Conservation (phyloP, 2,113 vertebrate species). For the Lontra canadensis region DNA sequence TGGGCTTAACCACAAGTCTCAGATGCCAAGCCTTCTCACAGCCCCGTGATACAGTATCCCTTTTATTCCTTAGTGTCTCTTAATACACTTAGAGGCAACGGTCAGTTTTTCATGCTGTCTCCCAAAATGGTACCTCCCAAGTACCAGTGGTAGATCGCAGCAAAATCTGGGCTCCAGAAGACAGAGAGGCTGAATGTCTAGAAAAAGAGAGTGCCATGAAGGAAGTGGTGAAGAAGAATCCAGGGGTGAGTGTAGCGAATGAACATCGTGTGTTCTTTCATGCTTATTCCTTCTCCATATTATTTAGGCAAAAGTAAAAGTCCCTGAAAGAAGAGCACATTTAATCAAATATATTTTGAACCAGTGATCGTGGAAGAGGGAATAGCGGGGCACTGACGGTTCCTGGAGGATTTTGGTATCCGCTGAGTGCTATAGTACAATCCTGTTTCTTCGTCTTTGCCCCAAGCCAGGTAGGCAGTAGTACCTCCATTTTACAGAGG, state of each 20-base stretch:
- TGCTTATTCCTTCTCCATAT: not conserved
- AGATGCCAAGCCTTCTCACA: not conserved
- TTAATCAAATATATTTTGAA: not conserved
- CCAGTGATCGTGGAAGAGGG: not conserved
- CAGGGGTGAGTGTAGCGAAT: not conserved
- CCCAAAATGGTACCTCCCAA: not conserved
- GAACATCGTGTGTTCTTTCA: not conserved
- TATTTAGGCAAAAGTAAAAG: not conserved
- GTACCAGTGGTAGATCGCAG: not conserved
- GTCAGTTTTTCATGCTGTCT: not conserved
- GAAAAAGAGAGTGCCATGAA: not conserved
- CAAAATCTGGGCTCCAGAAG: not conserved
- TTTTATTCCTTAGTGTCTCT: not conserved
- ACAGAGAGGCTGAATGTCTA: not conserved
- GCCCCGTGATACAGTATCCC: accelerated
- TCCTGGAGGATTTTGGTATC: not conserved
- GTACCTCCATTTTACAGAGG: not conserved
- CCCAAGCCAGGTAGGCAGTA: not conserved
- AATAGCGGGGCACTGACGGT: not conserved
- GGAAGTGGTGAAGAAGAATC: not conserved
- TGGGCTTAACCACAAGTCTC: not conserved
- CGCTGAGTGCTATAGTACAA: not conserved
- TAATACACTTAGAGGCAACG: not conserved
- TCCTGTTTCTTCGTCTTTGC: not conserved
- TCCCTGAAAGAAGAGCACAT: not conserved